These are phyloP conservation scores for Tragelaphus scriptus DNA, from an alignment of 2,113 vertebrate species.

Conservation along the genomic window DNA sequence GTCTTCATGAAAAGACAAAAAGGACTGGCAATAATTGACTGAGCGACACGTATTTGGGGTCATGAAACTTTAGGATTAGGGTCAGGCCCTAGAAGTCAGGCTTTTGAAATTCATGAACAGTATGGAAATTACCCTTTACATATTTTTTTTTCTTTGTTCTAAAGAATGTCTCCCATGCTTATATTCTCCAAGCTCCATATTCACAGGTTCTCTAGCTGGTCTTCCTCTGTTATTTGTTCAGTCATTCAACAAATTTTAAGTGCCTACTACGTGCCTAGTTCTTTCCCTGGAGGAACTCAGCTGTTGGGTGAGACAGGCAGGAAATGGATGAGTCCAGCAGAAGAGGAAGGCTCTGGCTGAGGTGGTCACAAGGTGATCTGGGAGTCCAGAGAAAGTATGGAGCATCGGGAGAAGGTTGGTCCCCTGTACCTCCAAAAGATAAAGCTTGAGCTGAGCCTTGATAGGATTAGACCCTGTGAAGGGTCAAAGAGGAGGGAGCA, in stretches of 20 bases:
- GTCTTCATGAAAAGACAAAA: slow-evolving; percentile 32
- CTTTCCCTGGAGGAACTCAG: not conserved
- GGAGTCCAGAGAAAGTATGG: not conserved
- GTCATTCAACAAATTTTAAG: not conserved
- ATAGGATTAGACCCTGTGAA: not conserved
- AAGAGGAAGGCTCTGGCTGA: not conserved
- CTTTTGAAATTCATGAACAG: slow-evolving; percentile 34
- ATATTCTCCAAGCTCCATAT: not conserved
- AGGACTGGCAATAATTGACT: not conserved
- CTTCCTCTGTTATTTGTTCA: not conserved
- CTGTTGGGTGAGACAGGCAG: not conserved
- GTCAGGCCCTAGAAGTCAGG: slow-evolving; percentile 12
- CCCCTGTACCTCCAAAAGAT: not conserved
- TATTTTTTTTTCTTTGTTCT: not conserved
- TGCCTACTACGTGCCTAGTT: not conserved
- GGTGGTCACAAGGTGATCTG: not conserved
- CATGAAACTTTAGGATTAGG: slow-evolving; percentile 30
- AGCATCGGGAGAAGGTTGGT: not conserved
- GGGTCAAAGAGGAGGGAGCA: not conserved
- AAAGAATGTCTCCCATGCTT: not conserved
- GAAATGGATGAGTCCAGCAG: not conserved
- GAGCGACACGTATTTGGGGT: not conserved
- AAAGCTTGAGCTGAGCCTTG: not conserved
- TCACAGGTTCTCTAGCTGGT: not conserved
- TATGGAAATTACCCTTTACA: slow-evolving; percentile 27